These are phyloP conservation scores for Trichosurus vulpecula DNA, from an alignment of 2,797 vertebrate species.

Conservation along the genomic window DNA sequence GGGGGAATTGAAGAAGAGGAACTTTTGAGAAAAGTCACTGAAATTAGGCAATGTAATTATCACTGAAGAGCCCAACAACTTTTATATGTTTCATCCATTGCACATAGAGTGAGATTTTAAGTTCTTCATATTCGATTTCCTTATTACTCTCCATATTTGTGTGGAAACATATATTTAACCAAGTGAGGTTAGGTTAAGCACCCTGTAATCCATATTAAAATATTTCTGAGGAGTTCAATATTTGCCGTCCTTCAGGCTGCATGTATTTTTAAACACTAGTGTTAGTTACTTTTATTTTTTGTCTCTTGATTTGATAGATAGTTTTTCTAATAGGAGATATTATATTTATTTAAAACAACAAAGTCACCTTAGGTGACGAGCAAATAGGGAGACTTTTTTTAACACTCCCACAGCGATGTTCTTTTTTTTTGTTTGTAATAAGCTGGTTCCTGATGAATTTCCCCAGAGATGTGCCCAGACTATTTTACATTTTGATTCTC, in stretches of 20 bases:
- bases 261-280: constrained; percentile 56
- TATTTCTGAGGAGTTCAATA: background rate
- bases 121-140: background rate
- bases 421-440: constrained; percentile 7
- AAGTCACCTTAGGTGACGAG: constrained; percentile 19
- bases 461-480: constrained; percentile 8
- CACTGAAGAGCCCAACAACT: constrained; percentile 12
- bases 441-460: constrained; percentile 25
- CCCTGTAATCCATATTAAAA: constrained; percentile 4
- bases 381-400: constrained; percentile 43
- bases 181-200: background rate
- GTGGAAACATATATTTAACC: background rate
- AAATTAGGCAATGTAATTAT: constrained; percentile 8
- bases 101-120: background rate
- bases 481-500: background rate
- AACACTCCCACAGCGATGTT: background rate
- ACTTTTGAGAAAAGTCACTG: background rate
- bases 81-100: background rate
- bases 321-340: constrained; percentile 65
- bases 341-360: constrained; percentile 65
- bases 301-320: constrained; percentile 62
- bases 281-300: constrained; percentile 73
- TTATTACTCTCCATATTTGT: background rate
- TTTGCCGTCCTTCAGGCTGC: constrained; percentile 46
- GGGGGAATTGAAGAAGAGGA: constrained; percentile 26